A percentile compares a stretch with the other conserved stretches of the same genome.
These are phyloP conservation scores for Equus quagga DNA, from an alignment of 2,113 vertebrate genomes.

Conservation along the genomic window DNA sequence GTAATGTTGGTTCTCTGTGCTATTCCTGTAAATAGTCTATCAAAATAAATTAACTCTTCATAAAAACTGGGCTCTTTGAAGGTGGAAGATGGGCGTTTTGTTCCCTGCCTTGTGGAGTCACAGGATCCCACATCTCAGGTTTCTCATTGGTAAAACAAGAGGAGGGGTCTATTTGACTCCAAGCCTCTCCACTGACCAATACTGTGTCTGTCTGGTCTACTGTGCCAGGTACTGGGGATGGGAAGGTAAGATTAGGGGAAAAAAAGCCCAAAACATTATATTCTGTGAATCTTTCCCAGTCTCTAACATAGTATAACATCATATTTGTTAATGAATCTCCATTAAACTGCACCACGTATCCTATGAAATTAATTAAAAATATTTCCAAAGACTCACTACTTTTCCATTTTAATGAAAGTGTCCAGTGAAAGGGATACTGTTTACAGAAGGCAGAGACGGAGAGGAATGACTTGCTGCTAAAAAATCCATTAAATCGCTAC, in stretches of 20 bases:
- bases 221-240: neutral
- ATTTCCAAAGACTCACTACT: neutral
- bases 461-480: neutral
- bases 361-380: constrained; percentile 61
- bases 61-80: neutral
- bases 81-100: neutral
- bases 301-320: constrained; percentile 8
- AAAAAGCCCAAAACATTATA: neutral
- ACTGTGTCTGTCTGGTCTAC: neutral
- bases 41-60: constrained; percentile 25
- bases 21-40: neutral
- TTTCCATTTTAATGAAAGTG: constrained; percentile 45
- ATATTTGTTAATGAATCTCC: constrained; percentile 47
- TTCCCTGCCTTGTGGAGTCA: neutral
- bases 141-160: neutral
- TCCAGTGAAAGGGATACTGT: neutral
- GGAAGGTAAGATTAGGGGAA: neutral
- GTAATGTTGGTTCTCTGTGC: neutral
- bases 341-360: neutral
- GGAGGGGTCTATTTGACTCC: neutral
- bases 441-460: constrained; percentile 11
- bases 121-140: neutral
- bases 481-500: neutral
- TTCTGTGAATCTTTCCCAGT: neutral
- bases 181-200: neutral